Evolutionary conservation across 64 coral and sea anemone genomes (phyloP), one percentile per base, ranked within the genome.

Genomic region (Montipora foliosa): DNA sequence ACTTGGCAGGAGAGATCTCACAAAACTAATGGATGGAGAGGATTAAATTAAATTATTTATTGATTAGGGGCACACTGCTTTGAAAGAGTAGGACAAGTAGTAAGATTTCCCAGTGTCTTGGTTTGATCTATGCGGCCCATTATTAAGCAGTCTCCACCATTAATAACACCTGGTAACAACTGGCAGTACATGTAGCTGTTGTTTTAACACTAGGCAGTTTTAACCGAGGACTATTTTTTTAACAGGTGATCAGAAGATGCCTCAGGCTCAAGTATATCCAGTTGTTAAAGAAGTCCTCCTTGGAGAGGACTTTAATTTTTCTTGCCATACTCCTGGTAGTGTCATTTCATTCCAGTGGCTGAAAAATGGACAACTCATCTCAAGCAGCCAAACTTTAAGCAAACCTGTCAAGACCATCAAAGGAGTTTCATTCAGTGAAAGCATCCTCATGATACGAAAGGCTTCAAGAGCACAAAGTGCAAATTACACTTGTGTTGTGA

Each of bases 311-410:
- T 80, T 79, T 5, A 94, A 91, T 37, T 94, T 97, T 67, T 87
- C 95, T 5, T 97, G 95, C n/a, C 68, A 91, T 20, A 83, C 77
- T n/a, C 92, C 90, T 37, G 95, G 92, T 69, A 55, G 94, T 74
- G 77, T 50, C 7, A 22, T 88, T 3, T 89, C 76, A 19, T 89
- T 94, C 9, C 70, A 88, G 9, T 97, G 95, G 95, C 72, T 82
- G 45, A 97, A 91, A 81, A 87, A 97, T 57, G 82, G 92, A 60
- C 75, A 44, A 37, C 1, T 21, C 3, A 51, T 97, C 73, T 77
- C 92, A 57, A 47, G 4, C 16, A 58, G 14, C 12, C 59, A 78
- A 15, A 89, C 75, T 10, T 50, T 77, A 6, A 48, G 37, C 5
- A 82, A 94, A 72, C 75, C 82, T 21, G 45, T 10, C 1, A 88